phyloP scores from a whole-genome alignment of 2,888 invertebrate genomes.

The Schrankia costaestrigalis region DNA sequence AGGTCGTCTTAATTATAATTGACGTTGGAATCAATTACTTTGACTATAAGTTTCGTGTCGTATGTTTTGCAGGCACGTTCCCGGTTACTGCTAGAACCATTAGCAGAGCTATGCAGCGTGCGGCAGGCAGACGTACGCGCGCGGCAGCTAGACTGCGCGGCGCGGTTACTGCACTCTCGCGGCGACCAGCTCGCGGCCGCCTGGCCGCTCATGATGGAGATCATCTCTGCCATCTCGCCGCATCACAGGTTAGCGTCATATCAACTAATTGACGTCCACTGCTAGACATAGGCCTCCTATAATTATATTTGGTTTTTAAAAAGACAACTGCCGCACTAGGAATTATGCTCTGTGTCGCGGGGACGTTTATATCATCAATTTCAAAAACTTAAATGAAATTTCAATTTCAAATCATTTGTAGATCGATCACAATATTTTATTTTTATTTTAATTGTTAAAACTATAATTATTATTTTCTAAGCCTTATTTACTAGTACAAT shows the following conservation, averaged over 20 bases:
- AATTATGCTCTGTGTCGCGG: too few relatives aligned
- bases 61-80: slow-evolving; percentile 87
- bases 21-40: too few relatives aligned
- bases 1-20: too few relatives aligned
- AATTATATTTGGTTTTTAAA: too few relatives aligned
- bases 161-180: slow-evolving; percentile 93
- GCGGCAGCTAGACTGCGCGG: slow-evolving; percentile 95
- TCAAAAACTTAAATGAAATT: too few relatives aligned
- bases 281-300: too few relatives aligned
- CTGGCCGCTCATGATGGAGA: slow-evolving; percentile 96
- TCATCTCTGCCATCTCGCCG: slow-evolving; percentile 96
- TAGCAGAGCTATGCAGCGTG: slow-evolving; percentile 94
- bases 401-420: too few relatives aligned
- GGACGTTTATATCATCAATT: too few relatives aligned
- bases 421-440: too few relatives aligned
- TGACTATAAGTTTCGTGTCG: too few relatives aligned
- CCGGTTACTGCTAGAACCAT: slow-evolving; percentile 91
- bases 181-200: slow-evolving; percentile 96
- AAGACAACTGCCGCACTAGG: too few relatives aligned
- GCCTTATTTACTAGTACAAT: not conserved
- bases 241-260: slow-evolving; percentile 94
- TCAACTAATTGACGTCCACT: not conserved
- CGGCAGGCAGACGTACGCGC: slow-evolving; percentile 96
- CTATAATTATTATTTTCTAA: not conserved
- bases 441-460: too few relatives aligned